phyloP scores from a whole-genome alignment of 2,113 vertebrate species.

The Lampris incognitus region DNA sequence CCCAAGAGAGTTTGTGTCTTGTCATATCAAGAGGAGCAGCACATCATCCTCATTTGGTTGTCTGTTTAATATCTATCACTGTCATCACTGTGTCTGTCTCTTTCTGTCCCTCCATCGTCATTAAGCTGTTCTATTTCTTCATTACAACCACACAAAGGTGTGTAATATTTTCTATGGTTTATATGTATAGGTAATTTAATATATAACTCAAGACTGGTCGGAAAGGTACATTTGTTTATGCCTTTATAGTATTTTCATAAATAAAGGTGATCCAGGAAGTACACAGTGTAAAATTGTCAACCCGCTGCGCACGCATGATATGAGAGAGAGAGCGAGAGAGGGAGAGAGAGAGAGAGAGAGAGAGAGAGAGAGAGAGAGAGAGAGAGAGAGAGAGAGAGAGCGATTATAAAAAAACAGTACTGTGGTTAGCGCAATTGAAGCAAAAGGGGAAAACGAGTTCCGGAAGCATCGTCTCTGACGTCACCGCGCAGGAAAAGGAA shows the following conservation, averaged over 20 bases:
- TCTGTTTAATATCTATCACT: conserved; percentile 49
- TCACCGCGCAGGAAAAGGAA: not conserved
- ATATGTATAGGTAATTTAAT: conserved; percentile 70
- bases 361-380: not conserved
- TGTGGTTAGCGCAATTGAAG: not conserved
- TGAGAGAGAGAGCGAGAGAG: no score
- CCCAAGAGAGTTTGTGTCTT: conserved; percentile 28
- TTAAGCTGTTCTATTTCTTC: conserved; percentile 7
- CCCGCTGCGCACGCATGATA: conserved; percentile 14
- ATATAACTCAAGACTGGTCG: conserved; percentile 60
- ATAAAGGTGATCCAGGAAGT: conserved; percentile 74
- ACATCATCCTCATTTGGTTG: conserved; percentile 36
- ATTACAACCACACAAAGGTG: conserved; percentile 30
- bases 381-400: conserved; percentile 1
- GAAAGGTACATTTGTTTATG: conserved; percentile 50
- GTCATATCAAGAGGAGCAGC: conserved; percentile 39
- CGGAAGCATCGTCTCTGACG: conserved; percentile 49
- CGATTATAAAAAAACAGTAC: not conserved
- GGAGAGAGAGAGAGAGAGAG: not conserved
- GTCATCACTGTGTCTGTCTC: conserved; percentile 23
- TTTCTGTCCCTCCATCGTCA: conserved; percentile 17
- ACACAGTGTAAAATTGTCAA: conserved; percentile 50
- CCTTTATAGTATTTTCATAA: conserved; percentile 67
- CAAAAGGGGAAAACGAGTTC: not conserved
- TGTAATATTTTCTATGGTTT: conserved; percentile 59